Evolutionary conservation across 2,113 vertebrate species (phyloP).

Genomic region (Phocoena sinus): DNA sequence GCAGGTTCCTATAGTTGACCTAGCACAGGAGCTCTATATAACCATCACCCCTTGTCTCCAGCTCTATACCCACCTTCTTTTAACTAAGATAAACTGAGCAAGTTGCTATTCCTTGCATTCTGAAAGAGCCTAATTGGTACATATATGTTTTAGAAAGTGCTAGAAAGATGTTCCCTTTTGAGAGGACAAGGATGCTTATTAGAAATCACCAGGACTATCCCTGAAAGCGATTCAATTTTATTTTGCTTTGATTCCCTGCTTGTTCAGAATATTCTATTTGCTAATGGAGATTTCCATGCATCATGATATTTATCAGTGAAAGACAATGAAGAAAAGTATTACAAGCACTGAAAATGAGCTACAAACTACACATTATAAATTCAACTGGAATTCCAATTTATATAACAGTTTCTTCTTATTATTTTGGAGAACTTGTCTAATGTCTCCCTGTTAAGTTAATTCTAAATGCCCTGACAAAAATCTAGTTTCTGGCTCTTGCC

Average conservation of each 20-base stretch:
- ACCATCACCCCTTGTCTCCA: not conserved
- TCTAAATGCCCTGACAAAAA: not conserved
- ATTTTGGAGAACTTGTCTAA: not conserved
- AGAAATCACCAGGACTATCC: not conserved
- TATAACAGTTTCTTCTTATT: not conserved
- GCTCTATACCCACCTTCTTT: not conserved
- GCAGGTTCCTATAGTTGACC: not conserved
- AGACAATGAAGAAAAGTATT: not conserved
- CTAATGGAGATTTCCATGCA: not conserved
- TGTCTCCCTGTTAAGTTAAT: not conserved
- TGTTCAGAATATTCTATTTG: not conserved
- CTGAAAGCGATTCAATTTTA: not conserved
- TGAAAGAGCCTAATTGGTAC: not conserved
- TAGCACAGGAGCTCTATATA: not conserved
- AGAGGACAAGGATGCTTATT: not conserved
- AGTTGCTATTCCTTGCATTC: not conserved
- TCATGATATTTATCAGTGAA: not conserved
- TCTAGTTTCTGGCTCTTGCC: not conserved
- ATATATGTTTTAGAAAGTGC: not conserved
- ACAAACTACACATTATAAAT: not conserved
- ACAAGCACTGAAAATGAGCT: not conserved
- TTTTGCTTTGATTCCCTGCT: not conserved
- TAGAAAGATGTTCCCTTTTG: not conserved
- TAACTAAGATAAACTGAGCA: not conserved
- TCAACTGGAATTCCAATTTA: not conserved